These are phyloP conservation scores for Drosophila basisetae DNA, from an alignment of 2,888 invertebrate genomes.

Conservation along the genomic window DNA sequence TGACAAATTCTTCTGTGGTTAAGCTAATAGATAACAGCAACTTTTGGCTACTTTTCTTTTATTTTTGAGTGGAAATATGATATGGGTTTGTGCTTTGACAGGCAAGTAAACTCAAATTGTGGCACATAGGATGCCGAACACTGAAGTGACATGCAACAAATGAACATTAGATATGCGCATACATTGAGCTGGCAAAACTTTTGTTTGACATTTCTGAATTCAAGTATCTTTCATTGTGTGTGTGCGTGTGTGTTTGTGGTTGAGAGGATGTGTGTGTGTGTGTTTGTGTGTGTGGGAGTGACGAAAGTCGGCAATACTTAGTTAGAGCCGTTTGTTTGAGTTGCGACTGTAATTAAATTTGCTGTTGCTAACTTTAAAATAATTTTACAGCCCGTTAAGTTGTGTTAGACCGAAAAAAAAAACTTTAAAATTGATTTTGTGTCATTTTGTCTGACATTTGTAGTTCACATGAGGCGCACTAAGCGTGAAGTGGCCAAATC, in stretches of 20 bases:
- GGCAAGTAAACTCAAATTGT: constrained; percentile 13
- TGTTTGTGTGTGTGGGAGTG: constrained; percentile 7
- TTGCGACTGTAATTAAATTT: constrained; percentile 71
- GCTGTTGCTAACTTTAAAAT: constrained; percentile 47
- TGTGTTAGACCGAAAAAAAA: not conserved
- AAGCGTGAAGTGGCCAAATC: constrained; percentile 44
- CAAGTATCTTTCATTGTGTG: constrained; percentile 3
- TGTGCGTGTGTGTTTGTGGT: constrained; percentile 2
- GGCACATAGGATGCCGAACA: constrained; percentile 7
- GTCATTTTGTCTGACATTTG: constrained; percentile 46
- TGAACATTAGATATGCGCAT: constrained; percentile 68
- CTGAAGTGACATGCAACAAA: constrained; percentile 44
- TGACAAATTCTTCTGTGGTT: not conserved
- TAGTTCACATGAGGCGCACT: constrained; percentile 16
- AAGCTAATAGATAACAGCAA: not conserved
- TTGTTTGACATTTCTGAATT: constrained; percentile 42
- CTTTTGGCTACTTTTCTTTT: constrained; percentile 1
- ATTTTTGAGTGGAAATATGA: constrained; percentile 28
- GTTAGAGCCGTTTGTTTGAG: constrained; percentile 73
- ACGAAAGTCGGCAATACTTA: constrained; percentile 50
- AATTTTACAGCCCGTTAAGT: constrained; percentile 47
- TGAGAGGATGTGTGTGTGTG: not conserved
- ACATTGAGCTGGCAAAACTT: constrained; percentile 57
- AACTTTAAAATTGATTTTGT: constrained; percentile 50
- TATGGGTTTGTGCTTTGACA: constrained; percentile 18